Percentiles rank a stretch among this genome's conserved stretches.
Evolutionary conservation across 2,113 vertebrate genomes (phyloP).

Genomic region (Galeopterus variegatus): DNA sequence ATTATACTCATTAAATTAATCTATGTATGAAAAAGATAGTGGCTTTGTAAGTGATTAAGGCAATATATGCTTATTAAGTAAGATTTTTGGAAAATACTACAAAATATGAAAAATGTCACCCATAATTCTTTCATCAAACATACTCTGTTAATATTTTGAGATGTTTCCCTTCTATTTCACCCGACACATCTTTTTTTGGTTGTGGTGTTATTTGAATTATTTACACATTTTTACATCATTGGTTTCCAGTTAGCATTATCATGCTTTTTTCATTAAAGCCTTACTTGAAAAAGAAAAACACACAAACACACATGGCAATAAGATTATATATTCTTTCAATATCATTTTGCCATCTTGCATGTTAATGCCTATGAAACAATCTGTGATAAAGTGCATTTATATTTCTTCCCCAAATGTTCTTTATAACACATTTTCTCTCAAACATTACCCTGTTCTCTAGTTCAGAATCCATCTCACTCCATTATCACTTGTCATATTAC

Average conservation of each 20-base stretch:
- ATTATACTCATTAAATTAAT: not conserved
- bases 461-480: slow-evolving; percentile 30
- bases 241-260: slow-evolving; percentile 38
- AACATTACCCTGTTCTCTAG: slow-evolving; percentile 35
- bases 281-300: slow-evolving; percentile 38
- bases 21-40: slow-evolving; percentile 16
- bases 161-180: slow-evolving; percentile 2
- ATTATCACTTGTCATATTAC: not conserved
- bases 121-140: slow-evolving; percentile 21
- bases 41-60: slow-evolving; percentile 31
- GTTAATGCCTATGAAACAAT: slow-evolving; percentile 66
- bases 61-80: slow-evolving; percentile 24
- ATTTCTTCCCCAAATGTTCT: slow-evolving; percentile 68
- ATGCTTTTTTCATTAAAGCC: slow-evolving; percentile 63
- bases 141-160: slow-evolving; percentile 21
- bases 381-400: slow-evolving; percentile 70
- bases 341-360: slow-evolving; percentile 66
- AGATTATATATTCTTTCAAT: slow-evolving; percentile 65
- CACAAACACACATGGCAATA: slow-evolving; percentile 18
- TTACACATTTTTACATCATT: slow-evolving; percentile 18
- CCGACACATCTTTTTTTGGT: not conserved
- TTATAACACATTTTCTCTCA: slow-evolving; percentile 42
- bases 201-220: not conserved
- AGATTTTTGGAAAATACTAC: slow-evolving; percentile 55
- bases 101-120: not conserved